Evolutionary conservation across 2,888 invertebrate species (phyloP).

Genomic region (Blera fallax): DNA sequence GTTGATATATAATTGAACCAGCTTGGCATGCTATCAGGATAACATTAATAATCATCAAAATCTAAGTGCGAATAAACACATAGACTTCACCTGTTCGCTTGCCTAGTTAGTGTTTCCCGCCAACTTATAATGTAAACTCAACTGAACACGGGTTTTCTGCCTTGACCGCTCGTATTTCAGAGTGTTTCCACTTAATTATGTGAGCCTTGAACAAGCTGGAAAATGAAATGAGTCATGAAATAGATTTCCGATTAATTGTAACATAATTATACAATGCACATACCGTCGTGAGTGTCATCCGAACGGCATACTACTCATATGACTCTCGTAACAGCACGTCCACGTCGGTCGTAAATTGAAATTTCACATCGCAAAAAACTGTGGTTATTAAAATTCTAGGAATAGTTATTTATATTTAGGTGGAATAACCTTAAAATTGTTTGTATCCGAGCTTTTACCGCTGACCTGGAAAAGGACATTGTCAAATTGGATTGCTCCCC

Average conservation of each 20-base stretch:
- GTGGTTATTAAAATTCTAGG: background rate
- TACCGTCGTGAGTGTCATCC: too few relatives aligned
- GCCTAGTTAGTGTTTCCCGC: background rate
- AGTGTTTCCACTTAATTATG: background rate
- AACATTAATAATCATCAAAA: slow-evolving; percentile 13
- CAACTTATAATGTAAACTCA: background rate
- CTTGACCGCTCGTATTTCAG: too few relatives aligned
- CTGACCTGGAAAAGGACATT: slow-evolving; percentile 24
- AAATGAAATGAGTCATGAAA: slow-evolving; percentile 14
- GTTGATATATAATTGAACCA: slow-evolving; percentile 4
- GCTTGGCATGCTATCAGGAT: slow-evolving; percentile 1
- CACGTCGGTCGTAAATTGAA: background rate
- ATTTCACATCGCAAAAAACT: background rate
- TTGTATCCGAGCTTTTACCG: background rate
- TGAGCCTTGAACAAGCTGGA: background rate
- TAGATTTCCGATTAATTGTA: background rate
- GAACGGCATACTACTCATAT: too few relatives aligned
- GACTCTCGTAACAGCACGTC: background rate
- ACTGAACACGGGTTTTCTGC: background rate
- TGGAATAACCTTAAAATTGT: background rate
- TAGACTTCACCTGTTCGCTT: background rate
- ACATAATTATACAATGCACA: background rate
- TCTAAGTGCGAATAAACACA: slow-evolving; percentile 2
- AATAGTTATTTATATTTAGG: background rate
- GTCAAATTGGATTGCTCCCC: background rate